Conservation (phyloP, 2,797 vertebrate species). For the Limnodromus scolopaceus region DNA sequence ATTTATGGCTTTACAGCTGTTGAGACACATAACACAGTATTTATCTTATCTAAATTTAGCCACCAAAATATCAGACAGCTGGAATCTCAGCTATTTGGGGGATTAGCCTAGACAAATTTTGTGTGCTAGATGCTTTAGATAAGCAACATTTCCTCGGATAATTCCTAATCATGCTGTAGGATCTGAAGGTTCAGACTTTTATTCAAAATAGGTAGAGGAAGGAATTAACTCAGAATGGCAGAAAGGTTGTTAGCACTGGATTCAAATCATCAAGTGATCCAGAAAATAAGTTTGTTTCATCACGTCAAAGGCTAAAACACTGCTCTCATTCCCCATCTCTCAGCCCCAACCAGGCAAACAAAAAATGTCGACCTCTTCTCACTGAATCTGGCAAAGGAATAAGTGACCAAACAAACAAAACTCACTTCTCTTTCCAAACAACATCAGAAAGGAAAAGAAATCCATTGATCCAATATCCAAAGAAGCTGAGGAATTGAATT, state of each 20-base stretch:
- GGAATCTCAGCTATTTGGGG: conserved; percentile 33
- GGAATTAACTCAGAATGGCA: background rate
- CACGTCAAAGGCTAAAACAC: background rate
- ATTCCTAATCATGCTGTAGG: background rate
- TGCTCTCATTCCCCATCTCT: background rate
- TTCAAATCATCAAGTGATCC: background rate
- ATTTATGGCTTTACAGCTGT: conserved; percentile 46
- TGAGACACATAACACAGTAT: background rate
- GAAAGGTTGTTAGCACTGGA: background rate
- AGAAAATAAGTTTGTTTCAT: background rate
- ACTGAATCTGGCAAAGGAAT: background rate
- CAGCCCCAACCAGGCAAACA: background rate
- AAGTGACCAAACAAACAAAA: background rate
- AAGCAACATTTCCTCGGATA: background rate
- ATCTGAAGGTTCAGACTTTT: background rate
- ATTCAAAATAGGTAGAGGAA: background rate
- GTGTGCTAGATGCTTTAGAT: background rate
- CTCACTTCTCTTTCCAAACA: background rate
- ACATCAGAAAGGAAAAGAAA: background rate
- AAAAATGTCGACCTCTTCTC: background rate
- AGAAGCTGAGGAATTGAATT: background rate
- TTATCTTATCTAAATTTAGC: conserved; percentile 46
- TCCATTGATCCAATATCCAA: background rate
- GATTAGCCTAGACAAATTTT: background rate
- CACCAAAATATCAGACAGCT: background rate